Conservation (phyloP, 2,797 vertebrate genomes). For the Brachymystax lenok region DNA sequence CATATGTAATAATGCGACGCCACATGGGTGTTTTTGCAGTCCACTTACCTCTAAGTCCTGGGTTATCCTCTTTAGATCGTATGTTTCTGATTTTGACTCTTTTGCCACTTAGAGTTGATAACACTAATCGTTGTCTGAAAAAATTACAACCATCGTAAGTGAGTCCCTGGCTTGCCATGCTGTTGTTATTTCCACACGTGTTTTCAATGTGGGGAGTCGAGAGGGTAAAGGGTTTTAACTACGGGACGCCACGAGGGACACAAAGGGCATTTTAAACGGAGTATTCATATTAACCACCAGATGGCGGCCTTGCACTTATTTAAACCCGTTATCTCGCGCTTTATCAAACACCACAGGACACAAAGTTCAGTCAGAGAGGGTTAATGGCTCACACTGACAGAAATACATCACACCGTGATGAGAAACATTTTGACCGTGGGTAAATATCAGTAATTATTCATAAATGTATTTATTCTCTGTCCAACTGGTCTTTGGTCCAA, state of each 20-base stretch:
- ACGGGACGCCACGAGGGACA: no score
- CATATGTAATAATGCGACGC: slow-evolving; percentile 56
- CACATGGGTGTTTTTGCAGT: slow-evolving; percentile 47
- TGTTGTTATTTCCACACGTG: slow-evolving; percentile 73
- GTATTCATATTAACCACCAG: background rate
- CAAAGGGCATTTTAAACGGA: background rate
- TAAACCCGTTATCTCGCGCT: background rate
- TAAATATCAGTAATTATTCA: no score
- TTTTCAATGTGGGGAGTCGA: background rate
- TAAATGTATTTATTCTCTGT: background rate
- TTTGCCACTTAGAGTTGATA: slow-evolving; percentile 89
- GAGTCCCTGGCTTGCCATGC: slow-evolving; percentile 82
- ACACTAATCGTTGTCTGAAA: slow-evolving; percentile 87
- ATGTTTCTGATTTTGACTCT: slow-evolving; percentile 86
- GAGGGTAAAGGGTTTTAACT: background rate
- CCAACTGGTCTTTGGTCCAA: no score
- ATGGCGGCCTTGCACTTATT: background rate
- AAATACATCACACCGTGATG: no score
- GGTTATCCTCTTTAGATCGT: slow-evolving; percentile 84
- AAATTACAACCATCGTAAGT: slow-evolving; percentile 88
- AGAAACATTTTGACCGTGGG: no score
- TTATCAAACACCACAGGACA: background rate
- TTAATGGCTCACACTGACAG: no score
- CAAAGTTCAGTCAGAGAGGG: no score
- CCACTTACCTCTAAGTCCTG: slow-evolving; percentile 87